Evolutionary conservation across 2,113 vertebrate species (phyloP), one percentile per base, ranked within the genome.

Genomic region (Muntiacus reevesi): DNA sequence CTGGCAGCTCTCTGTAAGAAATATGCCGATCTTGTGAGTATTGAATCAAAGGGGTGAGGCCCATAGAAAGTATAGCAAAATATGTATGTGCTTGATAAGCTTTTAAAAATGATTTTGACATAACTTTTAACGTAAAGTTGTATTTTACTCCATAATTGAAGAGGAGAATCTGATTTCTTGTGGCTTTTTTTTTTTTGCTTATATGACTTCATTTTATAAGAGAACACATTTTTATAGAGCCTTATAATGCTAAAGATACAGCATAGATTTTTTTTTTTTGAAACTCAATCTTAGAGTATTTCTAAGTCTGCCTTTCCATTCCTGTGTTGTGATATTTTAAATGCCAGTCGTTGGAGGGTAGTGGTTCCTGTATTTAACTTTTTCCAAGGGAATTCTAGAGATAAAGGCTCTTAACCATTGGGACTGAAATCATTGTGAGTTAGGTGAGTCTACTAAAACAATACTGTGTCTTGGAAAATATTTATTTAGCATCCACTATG

Each of bases 1-100:
- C 98, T 99, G 97, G 99, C 99, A 92, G 99, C 99, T 97, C 98
- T 99, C 97, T 99, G 99, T 99, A 99, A 99, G 99, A 99, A 99
- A 98, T 99, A 99, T 94, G 99, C 99, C 85, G 99, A 99, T 98
- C 99, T 99, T 98, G 99, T 99, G 98, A 99, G 99, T 99, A 98
- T 96, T 98, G 50, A 91, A 52, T 94, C 62, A 84, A 83, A 88
- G 59, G 36, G 40, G 4, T 15, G 12, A 85, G 59, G 74, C 10
- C 52, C 87, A 76, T 76, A 50, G 64, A 62, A 96, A 97, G 43
- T 89, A 83, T 0, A 87, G 40, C 30, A 67, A 78, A 93, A 64
- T 96, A 13, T 64, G 6, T 92, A 43, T 91, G 27, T 94, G 71
- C 54, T 85, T 95, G 30, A 60, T 89, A 89, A 95, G 3, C 36